These are phyloP conservation scores for Clytia hemisphaerica DNA, from an alignment of 30 jellyfish, hydroid and myxozoan species.

Conservation along the genomic window DNA sequence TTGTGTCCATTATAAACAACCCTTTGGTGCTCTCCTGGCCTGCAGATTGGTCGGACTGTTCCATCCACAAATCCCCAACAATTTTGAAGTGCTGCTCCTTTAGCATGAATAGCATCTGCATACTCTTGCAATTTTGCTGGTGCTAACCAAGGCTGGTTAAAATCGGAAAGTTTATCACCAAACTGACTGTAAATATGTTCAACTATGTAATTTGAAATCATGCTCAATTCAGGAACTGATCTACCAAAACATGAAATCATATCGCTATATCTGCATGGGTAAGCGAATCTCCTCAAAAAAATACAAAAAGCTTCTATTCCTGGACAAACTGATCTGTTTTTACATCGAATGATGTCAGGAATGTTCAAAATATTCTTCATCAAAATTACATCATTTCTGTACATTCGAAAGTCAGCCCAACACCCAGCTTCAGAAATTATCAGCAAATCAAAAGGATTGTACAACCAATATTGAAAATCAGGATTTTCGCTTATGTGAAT, in stretches of 20 bases:
- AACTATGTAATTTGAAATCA: background rate
- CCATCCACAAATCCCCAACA: conserved; percentile 63
- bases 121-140: background rate
- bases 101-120: background rate
- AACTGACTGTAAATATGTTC: background rate
- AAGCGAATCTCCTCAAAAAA: too few species aligned
- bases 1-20: conserved; percentile 63
- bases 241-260: background rate
- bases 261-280: conserved; percentile 48
- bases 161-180: background rate
- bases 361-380: too few species aligned
- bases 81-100: background rate
- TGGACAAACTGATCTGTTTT: conserved; percentile 30
- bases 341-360: conserved; percentile 21
- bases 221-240: conserved; percentile 2
- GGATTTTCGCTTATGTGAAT: too few species aligned
- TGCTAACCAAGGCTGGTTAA: background rate
- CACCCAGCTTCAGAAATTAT: too few species aligned
- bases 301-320: too few species aligned
- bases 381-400: too few species aligned
- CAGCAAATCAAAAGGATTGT: too few species aligned
- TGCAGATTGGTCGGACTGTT: too few species aligned
- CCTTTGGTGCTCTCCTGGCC: conserved; percentile 51
- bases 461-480: too few species aligned
- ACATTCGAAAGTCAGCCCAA: too few species aligned